Conservation (phyloP, 2,888 invertebrate species). For the Ferrisia virgata region DNA sequence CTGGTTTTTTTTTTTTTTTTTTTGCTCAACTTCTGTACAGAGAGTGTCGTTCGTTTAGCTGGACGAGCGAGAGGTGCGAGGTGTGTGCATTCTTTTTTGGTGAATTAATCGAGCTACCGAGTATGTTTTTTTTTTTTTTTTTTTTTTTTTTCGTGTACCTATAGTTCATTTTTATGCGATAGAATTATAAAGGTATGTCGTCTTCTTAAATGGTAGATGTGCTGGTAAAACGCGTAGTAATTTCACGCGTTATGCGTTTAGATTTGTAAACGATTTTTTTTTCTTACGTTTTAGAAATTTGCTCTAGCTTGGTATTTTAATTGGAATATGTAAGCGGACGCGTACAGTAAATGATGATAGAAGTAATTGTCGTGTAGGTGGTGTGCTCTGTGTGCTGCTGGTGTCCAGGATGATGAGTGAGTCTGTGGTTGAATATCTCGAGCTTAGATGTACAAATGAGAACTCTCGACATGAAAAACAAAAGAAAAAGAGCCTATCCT, state of each 20-base stretch:
- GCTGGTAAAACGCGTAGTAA: background rate
- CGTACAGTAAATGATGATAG: too few species aligned
- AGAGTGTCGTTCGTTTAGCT: background rate
- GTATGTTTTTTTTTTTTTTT: too few species aligned
- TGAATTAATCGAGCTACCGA: background rate
- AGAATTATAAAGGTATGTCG: background rate
- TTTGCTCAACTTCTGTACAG: too few species aligned
- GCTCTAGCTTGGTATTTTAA: background rate
- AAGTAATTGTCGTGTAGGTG: background rate
- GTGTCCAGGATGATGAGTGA: too few species aligned
- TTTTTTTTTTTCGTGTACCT: background rate
- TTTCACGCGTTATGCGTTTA: conserved; percentile 13
- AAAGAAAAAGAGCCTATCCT: too few species aligned
- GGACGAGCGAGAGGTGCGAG: background rate
- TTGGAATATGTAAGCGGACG: background rate
- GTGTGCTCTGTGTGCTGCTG: too few species aligned
- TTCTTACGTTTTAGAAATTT: background rate
- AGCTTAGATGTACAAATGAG: too few species aligned
- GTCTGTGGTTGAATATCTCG: too few species aligned
- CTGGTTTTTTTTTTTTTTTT: background rate
- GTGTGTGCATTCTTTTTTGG: conserved; percentile 4
- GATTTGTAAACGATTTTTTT: background rate
- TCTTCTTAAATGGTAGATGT: background rate
- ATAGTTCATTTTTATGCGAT: conserved; percentile 4
- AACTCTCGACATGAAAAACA: too few species aligned